Conservation (phyloP, 2,113 vertebrate genomes). For the Cacatua alba region DNA sequence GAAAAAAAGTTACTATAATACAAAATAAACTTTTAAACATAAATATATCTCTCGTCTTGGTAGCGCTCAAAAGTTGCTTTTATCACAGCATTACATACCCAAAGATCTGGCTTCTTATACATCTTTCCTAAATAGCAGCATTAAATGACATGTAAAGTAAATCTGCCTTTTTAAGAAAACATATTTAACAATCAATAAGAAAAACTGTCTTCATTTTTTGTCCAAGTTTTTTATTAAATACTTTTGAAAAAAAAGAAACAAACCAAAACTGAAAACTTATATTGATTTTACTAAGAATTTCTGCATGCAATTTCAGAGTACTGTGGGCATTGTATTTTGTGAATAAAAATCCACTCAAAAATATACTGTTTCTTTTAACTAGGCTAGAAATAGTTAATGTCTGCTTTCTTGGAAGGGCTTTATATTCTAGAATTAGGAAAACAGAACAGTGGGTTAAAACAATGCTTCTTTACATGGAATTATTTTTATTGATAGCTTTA, state of each 20-base stretch:
- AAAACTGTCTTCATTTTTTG: background rate
- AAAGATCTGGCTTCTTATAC: background rate
- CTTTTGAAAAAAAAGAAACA: background rate
- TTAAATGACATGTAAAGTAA: background rate
- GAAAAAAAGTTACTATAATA: background rate
- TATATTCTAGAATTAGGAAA: background rate
- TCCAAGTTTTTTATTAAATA: background rate
- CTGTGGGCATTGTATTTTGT: background rate
- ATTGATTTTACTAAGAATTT: background rate
- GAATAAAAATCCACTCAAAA: background rate
- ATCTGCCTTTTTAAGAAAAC: background rate
- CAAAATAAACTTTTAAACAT: background rate
- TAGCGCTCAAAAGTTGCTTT: background rate
- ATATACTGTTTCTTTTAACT: background rate
- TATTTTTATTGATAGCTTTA: background rate
- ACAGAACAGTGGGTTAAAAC: background rate
- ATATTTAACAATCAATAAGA: background rate
- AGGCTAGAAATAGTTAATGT: slow-evolving; percentile 55
- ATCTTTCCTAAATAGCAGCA: background rate
- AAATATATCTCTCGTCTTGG: background rate
- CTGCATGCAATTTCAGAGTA: background rate
- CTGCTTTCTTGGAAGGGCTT: slow-evolving; percentile 41
- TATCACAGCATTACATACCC: background rate
- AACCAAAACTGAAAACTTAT: background rate
- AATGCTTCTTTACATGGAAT: background rate